Base-by-base conservation (phyloP, 2,113 vertebrate genomes). In the Bettongia penicillata region DNA sequence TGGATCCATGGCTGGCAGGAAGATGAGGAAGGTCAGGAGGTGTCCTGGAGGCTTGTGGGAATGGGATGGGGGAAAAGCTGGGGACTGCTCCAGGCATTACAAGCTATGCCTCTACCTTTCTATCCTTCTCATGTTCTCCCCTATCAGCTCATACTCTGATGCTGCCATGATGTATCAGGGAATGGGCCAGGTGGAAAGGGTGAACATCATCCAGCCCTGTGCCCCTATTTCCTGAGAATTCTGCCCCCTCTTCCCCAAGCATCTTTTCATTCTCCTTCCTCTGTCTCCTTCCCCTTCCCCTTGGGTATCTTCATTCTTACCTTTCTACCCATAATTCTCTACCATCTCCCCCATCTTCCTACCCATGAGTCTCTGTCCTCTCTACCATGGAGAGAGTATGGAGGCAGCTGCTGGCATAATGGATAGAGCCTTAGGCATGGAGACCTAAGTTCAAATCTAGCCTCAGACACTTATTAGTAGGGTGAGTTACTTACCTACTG, bases 1-100 rank as follows among this genome's bases (percentile, higher is more conserved):
- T 51, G 99, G 99, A 90, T 99, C 99, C 93, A 99, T 99, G 99
- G 0, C 0, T 0, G 99, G 99, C 94, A 98, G 51, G 77, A 99
- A 99, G 98, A 99, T 99, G 0, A 2, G 97, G 0, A 99, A 99
- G 99, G 99, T 99, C 16, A 84, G 68, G 37, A 43, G 19, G 53
- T 0, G 89, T 94, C 28, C 92, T 3, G 0, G 2, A 48, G 55
- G 51, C 68, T 8, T 43, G 68, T 43, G 1, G n/a, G 19, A 43
- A 22, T 84, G 68, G 68, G n/a, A 84, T 23, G 68, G 19, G 19
- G 19, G 26, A 84, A 43, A n/a, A 84, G n/a, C 23, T 84, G n/a
- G n/a, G 19, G 19, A 84, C 6, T 43, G n/a, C n/a, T 84, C n/a
- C 23, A 84, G 19, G 31, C 16, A 52, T 68, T 22, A 11, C 23